Percentiles rank a stretch among this genome's conserved stretches.
phyloP scores from a whole-genome alignment of 2,888 invertebrate species.

The Leucoptera coffeella region DNA sequence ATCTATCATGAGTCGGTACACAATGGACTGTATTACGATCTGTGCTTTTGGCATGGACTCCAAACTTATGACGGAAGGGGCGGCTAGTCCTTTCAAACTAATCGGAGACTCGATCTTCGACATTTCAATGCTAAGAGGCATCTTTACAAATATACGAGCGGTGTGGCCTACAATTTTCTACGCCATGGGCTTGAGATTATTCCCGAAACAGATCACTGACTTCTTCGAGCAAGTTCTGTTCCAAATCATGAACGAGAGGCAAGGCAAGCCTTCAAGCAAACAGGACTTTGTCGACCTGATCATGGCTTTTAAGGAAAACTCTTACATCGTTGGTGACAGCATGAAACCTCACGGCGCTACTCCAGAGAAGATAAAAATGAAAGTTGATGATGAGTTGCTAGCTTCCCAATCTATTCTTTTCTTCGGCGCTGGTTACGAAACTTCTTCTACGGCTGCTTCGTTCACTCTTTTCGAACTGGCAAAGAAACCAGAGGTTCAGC shows the following conservation, averaged over 20 bases:
- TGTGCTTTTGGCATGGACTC: slow-evolving; percentile 5
- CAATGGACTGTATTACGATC: slow-evolving; percentile 3
- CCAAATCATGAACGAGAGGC: slow-evolving; percentile 6
- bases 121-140: background rate
- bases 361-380: slow-evolving; percentile 4
- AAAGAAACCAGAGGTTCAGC: slow-evolving; percentile 12
- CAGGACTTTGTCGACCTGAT: slow-evolving; percentile 6
- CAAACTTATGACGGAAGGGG: slow-evolving; percentile 2
- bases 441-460: slow-evolving; percentile 14
- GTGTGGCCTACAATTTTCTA: slow-evolving; percentile 2
- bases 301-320: no score
- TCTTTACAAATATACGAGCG: background rate
- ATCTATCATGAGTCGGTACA: no score
- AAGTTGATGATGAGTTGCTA: slow-evolving; percentile 9
- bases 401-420: slow-evolving; percentile 13
- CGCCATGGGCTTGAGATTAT: background rate
- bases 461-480: slow-evolving; percentile 14
- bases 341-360: background rate
- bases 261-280: slow-evolving; percentile 3
- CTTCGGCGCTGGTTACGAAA: slow-evolving; percentile 17
- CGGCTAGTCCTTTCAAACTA: slow-evolving; percentile 2
- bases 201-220: no score
- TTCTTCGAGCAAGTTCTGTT: slow-evolving; percentile 4
- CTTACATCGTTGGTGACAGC: no score
- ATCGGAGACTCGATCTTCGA: background rate